Percentiles rank a stretch among this genome's conserved stretches.
phyloP scores from a whole-genome alignment of 2,888 invertebrate species.

The Elegia similella region DNA sequence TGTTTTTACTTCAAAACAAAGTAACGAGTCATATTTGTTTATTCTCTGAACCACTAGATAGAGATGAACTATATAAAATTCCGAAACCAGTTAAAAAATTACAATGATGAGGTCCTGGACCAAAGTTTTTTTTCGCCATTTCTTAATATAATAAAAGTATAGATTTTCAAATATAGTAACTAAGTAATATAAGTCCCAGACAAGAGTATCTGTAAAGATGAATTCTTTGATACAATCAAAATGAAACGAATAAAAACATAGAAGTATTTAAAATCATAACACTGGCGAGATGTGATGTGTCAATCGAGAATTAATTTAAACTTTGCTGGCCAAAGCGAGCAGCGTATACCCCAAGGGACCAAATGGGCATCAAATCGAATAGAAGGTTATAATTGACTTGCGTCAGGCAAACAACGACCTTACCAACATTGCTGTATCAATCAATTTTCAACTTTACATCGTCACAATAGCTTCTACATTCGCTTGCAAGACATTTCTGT shows the following conservation, averaged over 20 bases:
- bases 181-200: no score
- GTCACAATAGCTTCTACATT: slow-evolving; percentile 28
- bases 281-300: slow-evolving; percentile 65
- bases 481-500: slow-evolving; percentile 22
- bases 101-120: no score
- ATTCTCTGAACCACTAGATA: no score
- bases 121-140: no score
- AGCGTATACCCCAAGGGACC: slow-evolving; percentile 63
- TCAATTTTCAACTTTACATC: slow-evolving; percentile 54
- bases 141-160: no score
- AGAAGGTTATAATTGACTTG: slow-evolving; percentile 74
- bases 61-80: no score
- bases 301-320: slow-evolving; percentile 79
- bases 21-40: no score
- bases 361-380: slow-evolving; percentile 74
- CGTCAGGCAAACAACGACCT: slow-evolving; percentile 59
- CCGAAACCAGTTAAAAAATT: no score
- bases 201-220: no score
- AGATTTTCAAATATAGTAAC: no score
- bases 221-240: background rate
- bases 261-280: slow-evolving; percentile 57
- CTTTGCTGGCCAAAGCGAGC: slow-evolving; percentile 71
- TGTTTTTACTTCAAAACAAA: no score
- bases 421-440: slow-evolving; percentile 42
- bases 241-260: background rate